Evolutionary conservation across 2,888 invertebrate species (phyloP).

Genomic region (Desoria tigrina): DNA sequence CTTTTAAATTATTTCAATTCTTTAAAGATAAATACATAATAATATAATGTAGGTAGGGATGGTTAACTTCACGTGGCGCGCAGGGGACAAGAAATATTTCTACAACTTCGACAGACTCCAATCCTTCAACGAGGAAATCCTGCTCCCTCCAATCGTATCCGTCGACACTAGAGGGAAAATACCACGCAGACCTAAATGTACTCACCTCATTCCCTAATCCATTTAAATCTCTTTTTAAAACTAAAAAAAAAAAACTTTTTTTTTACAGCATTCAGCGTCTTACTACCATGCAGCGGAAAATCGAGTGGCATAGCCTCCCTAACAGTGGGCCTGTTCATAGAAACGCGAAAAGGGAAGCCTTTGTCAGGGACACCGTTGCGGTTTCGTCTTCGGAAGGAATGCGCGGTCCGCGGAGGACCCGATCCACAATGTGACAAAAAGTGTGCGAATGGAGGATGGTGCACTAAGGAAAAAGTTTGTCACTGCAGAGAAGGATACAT

Average conservation of each 20-base stretch:
- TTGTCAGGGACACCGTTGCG: slow-evolving; percentile 84
- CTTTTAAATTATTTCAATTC: slow-evolving; percentile 8
- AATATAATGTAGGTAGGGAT: slow-evolving; percentile 62
- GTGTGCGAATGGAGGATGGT: slow-evolving; percentile 81
- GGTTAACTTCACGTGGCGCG: slow-evolving; percentile 87
- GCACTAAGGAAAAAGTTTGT: slow-evolving; percentile 79
- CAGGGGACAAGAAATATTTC: slow-evolving; percentile 65
- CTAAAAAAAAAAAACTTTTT: not conserved
- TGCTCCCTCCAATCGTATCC: slow-evolving; percentile 83
- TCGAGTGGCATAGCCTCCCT: slow-evolving; percentile 84
- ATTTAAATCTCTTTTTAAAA: slow-evolving; percentile 1
- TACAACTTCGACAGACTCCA: slow-evolving; percentile 85
- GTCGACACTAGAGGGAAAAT: slow-evolving; percentile 82
- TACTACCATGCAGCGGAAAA: slow-evolving; percentile 83
- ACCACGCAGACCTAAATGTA: slow-evolving; percentile 82
- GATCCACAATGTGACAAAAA: slow-evolving; percentile 87
- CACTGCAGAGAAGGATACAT: slow-evolving; percentile 75
- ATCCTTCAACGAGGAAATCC: slow-evolving; percentile 78
- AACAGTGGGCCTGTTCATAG: slow-evolving; percentile 80
- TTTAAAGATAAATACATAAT: slow-evolving; percentile 11
- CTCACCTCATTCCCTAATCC: slow-evolving; percentile 40
- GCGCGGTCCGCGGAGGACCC: slow-evolving; percentile 85
- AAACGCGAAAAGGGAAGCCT: slow-evolving; percentile 75
- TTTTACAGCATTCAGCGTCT: slow-evolving; percentile 78
- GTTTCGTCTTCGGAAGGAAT: slow-evolving; percentile 86